Conservation (phyloP, 2,113 vertebrate species). For the Sebastes fasciatus region DNA sequence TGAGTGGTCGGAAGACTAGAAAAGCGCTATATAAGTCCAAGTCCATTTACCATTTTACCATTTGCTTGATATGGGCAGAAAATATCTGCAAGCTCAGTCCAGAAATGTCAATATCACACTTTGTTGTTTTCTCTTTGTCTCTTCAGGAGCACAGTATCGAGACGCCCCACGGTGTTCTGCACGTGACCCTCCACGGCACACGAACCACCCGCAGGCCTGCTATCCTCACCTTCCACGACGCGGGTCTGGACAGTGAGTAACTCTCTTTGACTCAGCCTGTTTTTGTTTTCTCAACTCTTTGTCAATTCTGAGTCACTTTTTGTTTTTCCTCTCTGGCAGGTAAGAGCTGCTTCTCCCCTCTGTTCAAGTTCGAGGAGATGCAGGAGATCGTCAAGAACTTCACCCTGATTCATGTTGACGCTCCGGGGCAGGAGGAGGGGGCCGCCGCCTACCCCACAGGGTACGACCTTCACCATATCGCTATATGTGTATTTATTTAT, state of each 20-base stretch:
- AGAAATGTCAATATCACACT: background rate
- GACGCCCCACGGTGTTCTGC: slow-evolving; percentile 90
- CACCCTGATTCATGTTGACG: slow-evolving; percentile 90
- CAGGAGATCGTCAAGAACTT: slow-evolving; percentile 95
- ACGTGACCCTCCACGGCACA: slow-evolving; percentile 89
- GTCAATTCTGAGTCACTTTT: background rate
- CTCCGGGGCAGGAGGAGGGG: slow-evolving; percentile 91
- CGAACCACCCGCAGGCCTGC: slow-evolving; percentile 90
- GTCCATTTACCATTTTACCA: too few relatives aligned
- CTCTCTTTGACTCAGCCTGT: background rate
- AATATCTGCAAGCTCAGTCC: background rate
- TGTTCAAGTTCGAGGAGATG: slow-evolving; percentile 93
- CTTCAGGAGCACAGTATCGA: slow-evolving; percentile 90
- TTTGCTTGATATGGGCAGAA: background rate
- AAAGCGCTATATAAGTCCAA: too few relatives aligned
- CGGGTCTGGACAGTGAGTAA: slow-evolving; percentile 91
- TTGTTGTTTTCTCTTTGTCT: background rate
- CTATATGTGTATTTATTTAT: background rate
- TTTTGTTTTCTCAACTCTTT: background rate
- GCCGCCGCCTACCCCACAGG: slow-evolving; percentile 87
- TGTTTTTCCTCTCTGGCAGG: slow-evolving; percentile 75
- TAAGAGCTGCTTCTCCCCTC: slow-evolving; percentile 91
- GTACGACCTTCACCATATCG: slow-evolving; percentile 65
- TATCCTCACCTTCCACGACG: slow-evolving; percentile 93
- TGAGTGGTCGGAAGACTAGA: too few relatives aligned